phyloP scores from a whole-genome alignment of 1,140 invertebrate genomes.

The Cheumatopsyche charites region DNA sequence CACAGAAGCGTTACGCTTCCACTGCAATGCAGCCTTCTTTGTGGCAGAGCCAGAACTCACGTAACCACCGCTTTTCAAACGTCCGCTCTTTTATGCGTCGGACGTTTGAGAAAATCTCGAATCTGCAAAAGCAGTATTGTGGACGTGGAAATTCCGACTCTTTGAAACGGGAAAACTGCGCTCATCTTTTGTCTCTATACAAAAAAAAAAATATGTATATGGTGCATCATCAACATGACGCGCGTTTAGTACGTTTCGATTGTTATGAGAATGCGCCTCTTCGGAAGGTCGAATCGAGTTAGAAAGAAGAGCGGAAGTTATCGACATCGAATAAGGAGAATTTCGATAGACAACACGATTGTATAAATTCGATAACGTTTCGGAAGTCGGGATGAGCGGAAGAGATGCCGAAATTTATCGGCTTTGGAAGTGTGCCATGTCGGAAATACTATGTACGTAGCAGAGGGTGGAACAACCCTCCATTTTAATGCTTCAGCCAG shows the following conservation, averaged over 20 bases:
- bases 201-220: too few relatives aligned
- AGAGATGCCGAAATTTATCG: slow-evolving; percentile 27
- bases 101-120: too few relatives aligned
- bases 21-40: slow-evolving; percentile 39
- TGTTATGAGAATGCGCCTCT: too few relatives aligned
- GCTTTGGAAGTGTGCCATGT: slow-evolving; percentile 31
- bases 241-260: too few relatives aligned
- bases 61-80: slow-evolving; percentile 23
- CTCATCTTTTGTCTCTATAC: too few relatives aligned
- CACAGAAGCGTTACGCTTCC: slow-evolving; percentile 34
- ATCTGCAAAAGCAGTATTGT: too few relatives aligned
- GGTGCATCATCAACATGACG: too few relatives aligned
- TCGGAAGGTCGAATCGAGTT: too few relatives aligned
- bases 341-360: not conserved
- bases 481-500: slow-evolving; percentile 21
- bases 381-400: not conserved
- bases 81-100: not conserved
- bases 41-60: slow-evolving; percentile 12
- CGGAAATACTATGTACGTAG: not conserved
- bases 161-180: too few relatives aligned
- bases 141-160: too few relatives aligned
- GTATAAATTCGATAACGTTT: not conserved
- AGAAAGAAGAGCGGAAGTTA: too few relatives aligned
- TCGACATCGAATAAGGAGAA: not conserved
- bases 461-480: not conserved